Evolutionary conservation across 2,888 invertebrate genomes (phyloP).

Genomic region (Chydorus sphaericus): DNA sequence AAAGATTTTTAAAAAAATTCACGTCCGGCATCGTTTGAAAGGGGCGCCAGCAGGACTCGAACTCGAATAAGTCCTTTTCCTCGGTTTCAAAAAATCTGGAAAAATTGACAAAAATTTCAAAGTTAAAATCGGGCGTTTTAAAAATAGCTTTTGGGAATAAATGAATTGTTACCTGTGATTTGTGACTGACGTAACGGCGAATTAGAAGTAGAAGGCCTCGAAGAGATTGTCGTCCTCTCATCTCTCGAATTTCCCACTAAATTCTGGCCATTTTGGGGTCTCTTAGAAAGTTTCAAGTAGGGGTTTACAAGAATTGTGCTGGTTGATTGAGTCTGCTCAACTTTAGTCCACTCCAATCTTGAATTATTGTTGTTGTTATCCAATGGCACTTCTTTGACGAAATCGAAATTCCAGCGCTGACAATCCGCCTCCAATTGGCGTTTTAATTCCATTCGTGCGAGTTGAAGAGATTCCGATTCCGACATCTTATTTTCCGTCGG

Average conservation of each 20-base stretch:
- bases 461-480: conserved; percentile 1
- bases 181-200: conserved; percentile 4
- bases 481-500: background rate
- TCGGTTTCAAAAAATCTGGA: too few relatives aligned
- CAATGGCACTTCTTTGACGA: conserved; percentile 2
- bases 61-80: background rate
- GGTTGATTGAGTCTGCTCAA: too few relatives aligned
- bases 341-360: too few relatives aligned
- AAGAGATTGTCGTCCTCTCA: too few relatives aligned
- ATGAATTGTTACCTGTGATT: conserved; percentile 3
- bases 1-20: background rate
- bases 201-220: too few relatives aligned
- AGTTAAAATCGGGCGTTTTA: background rate
- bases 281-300: too few relatives aligned
- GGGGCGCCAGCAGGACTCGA: background rate
- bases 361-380: background rate
- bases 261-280: too few relatives aligned
- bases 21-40: background rate
- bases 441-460: conserved; percentile 4
- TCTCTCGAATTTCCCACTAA: too few relatives aligned
- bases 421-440: conserved; percentile 2
- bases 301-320: too few relatives aligned
- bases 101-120: too few relatives aligned
- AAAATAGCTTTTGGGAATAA: background rate
- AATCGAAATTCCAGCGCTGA: conserved; percentile 12